Evolutionary conservation across 2,113 vertebrate genomes (phyloP).

Genomic region (Mola mola): DNA sequence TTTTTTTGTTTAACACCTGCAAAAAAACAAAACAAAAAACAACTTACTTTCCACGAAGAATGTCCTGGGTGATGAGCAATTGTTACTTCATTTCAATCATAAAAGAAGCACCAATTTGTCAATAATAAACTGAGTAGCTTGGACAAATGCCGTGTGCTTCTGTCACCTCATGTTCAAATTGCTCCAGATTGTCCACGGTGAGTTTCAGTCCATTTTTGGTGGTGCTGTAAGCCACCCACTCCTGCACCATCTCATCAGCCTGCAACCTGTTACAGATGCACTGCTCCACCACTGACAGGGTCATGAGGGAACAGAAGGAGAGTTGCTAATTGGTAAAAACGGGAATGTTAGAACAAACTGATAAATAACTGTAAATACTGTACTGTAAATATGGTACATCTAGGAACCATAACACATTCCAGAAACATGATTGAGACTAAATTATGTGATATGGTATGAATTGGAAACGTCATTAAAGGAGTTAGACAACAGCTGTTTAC

Average conservation of each 20-base stretch:
- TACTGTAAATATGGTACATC: too few relatives aligned
- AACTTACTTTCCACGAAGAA: background rate
- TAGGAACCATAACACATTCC: too few relatives aligned
- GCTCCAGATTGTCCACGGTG: conserved; percentile 71
- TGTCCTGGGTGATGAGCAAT: background rate
- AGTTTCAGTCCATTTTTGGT: conserved; percentile 74
- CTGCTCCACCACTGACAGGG: conserved; percentile 85
- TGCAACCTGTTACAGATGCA: conserved; percentile 81
- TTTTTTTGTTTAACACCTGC: conserved; percentile 84
- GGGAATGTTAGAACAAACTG: too few relatives aligned
- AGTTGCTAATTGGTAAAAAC: background rate
- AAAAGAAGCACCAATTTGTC: too few relatives aligned
- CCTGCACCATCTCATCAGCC: conserved; percentile 75
- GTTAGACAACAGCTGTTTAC: too few relatives aligned
- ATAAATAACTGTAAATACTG: too few relatives aligned
- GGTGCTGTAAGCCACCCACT: conserved; percentile 88
- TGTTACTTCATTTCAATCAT: background rate
- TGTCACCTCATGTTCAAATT: conserved; percentile 89
- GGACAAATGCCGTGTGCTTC: background rate
- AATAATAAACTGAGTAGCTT: background rate
- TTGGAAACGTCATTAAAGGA: too few relatives aligned
- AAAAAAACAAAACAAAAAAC: background rate
- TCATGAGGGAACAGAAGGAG: background rate
- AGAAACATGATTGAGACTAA: too few relatives aligned
- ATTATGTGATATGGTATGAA: too few relatives aligned